phyloP scores from a whole-genome alignment of 1,140 invertebrate genomes.

The Calosoma granatense region DNA sequence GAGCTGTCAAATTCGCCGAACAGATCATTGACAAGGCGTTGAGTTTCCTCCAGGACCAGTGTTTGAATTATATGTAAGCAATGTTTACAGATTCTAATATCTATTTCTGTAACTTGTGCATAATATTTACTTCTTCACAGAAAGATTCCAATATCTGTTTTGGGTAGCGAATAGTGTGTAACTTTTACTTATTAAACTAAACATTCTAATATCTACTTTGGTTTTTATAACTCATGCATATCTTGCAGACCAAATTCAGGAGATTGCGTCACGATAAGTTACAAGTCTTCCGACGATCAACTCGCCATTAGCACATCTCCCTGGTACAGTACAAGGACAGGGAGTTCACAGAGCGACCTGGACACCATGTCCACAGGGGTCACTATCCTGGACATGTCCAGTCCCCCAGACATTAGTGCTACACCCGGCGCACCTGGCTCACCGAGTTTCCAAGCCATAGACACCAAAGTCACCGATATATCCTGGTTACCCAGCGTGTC shows the following conservation, averaged over 20 bases:
- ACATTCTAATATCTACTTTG: background rate
- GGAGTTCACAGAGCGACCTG: background rate
- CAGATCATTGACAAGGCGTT: constrained; percentile 48
- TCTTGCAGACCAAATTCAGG: constrained; percentile 39
- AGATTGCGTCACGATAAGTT: constrained; percentile 33
- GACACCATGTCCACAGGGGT: background rate
- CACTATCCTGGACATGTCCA: background rate
- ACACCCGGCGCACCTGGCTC: too few relatives aligned
- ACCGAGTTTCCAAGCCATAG: background rate
- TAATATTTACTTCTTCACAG: too few relatives aligned
- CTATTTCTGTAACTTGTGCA: background rate
- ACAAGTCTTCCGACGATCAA: constrained; percentile 17
- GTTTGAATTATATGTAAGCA: constrained; percentile 46
- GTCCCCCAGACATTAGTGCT: background rate
- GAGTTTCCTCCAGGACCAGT: constrained; percentile 47
- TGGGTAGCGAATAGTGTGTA: too few relatives aligned
- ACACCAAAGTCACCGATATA: background rate
- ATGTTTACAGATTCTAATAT: background rate
- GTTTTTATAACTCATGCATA: constrained; percentile 10
- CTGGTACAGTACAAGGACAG: background rate
- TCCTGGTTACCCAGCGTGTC: background rate
- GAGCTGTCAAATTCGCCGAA: constrained; percentile 39
- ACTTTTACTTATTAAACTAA: too few relatives aligned
- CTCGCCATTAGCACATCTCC: background rate
- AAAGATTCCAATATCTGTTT: too few relatives aligned